phyloP scores from a whole-genome alignment of 2,113 vertebrate genomes.

The Psammodynastes pulverulentus region DNA sequence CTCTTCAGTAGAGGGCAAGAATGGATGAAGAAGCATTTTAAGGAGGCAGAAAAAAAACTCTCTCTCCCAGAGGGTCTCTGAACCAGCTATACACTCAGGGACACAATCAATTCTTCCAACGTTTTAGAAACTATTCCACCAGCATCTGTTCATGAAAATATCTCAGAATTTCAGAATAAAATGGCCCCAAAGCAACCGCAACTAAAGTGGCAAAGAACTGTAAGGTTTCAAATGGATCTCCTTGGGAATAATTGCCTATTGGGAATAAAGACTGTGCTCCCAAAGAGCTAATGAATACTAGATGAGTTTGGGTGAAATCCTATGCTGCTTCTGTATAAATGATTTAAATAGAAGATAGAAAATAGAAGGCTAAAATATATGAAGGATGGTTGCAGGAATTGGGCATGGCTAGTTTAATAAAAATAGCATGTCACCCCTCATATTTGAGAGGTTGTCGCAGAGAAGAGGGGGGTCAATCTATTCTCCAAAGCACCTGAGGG shows the following conservation, averaged over 20 bases:
- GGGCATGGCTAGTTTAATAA: background rate
- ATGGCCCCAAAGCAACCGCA: background rate
- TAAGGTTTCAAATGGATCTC: background rate
- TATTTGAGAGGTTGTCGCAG: background rate
- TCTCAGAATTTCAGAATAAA: background rate
- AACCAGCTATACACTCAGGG: background rate
- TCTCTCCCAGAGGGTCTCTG: background rate
- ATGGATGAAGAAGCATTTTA: background rate
- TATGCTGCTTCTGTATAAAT: background rate
- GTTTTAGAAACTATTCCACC: background rate
- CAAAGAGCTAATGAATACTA: background rate
- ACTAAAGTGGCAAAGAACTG: background rate
- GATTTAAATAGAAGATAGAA: background rate
- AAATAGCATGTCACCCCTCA: no score
- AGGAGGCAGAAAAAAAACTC: background rate
- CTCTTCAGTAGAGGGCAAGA: background rate
- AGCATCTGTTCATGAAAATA: background rate
- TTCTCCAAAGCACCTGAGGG: background rate
- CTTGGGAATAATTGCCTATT: background rate
- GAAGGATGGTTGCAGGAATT: background rate
- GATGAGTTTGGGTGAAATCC: background rate
- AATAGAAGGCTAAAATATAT: background rate
- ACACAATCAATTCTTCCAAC: background rate
- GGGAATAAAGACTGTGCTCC: background rate
- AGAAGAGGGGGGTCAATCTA: background rate